Evolutionary conservation across 2,888 invertebrate species (phyloP).

Genomic region (Orthonevra nobilis): DNA sequence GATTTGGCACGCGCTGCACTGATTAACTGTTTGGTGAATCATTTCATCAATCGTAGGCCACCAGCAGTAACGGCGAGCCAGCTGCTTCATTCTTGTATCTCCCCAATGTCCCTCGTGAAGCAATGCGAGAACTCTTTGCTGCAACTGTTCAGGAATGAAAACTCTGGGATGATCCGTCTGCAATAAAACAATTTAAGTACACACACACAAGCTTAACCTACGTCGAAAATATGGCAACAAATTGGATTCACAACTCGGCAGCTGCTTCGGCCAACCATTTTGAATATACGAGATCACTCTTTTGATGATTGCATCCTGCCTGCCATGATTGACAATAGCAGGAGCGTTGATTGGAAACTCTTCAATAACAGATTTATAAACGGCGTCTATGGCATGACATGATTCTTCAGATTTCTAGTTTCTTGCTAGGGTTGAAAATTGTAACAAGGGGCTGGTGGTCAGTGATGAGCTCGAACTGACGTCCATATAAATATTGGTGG

Average conservation of each 20-base stretch:
- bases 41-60: background rate
- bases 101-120: constrained; percentile 10
- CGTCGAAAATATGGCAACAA: constrained; percentile 6
- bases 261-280: constrained; percentile 14
- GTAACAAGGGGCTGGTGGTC: constrained; percentile 4
- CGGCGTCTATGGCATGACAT: background rate
- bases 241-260: background rate
- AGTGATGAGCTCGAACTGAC: background rate
- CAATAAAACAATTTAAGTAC: constrained; percentile 1
- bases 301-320: background rate
- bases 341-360: constrained; percentile 1
- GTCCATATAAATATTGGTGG: constrained; percentile 37
- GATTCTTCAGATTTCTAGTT: constrained; percentile 3
- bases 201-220: constrained; percentile 1
- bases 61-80: background rate
- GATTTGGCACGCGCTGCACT: constrained; percentile 1
- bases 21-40: constrained; percentile 12
- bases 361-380: background rate
- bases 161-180: constrained; percentile 7
- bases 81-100: background rate
- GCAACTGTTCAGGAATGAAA: constrained; percentile 3
- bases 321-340: constrained; percentile 3
- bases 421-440: constrained; percentile 45
- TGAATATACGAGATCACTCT: background rate
- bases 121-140: background rate